Conservation (phyloP, 1,140 invertebrate genomes). For the Tetraneura akinire region DNA sequence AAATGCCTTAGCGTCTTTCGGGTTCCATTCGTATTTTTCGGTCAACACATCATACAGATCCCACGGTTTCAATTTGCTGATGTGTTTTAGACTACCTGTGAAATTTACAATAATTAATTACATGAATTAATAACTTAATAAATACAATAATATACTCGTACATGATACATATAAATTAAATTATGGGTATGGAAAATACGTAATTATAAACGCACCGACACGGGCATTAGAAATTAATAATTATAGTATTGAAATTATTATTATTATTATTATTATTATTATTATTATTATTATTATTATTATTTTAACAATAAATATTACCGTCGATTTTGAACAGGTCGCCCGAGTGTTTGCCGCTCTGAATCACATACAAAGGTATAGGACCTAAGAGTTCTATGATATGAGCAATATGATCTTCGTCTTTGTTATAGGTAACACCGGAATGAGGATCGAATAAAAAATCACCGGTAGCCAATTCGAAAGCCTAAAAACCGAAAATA, state of each 20-base stretch:
- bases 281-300: too few species aligned
- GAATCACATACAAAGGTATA: slow-evolving; percentile 69
- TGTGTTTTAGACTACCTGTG: slow-evolving; percentile 69
- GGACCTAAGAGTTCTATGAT: slow-evolving; percentile 76
- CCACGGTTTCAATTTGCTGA: slow-evolving; percentile 74
- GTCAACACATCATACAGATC: slow-evolving; percentile 69
- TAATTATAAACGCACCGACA: too few species aligned
- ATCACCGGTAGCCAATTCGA: slow-evolving; percentile 77
- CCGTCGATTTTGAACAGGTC: slow-evolving; percentile 72
- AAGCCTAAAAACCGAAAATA: slow-evolving; percentile 68
- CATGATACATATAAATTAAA: too few species aligned
- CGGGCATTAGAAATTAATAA: too few species aligned
- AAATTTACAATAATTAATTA: not conserved
- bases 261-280: too few species aligned
- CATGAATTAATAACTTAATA: too few species aligned
- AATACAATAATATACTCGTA: too few species aligned
- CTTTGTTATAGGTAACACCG: slow-evolving; percentile 62
- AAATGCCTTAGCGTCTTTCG: slow-evolving; percentile 66
- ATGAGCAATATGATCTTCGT: slow-evolving; percentile 79
- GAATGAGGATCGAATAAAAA: slow-evolving; percentile 78
- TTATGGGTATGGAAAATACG: too few species aligned
- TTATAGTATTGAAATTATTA: too few species aligned
- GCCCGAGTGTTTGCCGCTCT: slow-evolving; percentile 69
- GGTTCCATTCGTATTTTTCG: slow-evolving; percentile 74
- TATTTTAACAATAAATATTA: too few species aligned